Evolutionary conservation across 1,140 invertebrate genomes (phyloP).

Genomic region (Holcopasites calliopsidis): DNA sequence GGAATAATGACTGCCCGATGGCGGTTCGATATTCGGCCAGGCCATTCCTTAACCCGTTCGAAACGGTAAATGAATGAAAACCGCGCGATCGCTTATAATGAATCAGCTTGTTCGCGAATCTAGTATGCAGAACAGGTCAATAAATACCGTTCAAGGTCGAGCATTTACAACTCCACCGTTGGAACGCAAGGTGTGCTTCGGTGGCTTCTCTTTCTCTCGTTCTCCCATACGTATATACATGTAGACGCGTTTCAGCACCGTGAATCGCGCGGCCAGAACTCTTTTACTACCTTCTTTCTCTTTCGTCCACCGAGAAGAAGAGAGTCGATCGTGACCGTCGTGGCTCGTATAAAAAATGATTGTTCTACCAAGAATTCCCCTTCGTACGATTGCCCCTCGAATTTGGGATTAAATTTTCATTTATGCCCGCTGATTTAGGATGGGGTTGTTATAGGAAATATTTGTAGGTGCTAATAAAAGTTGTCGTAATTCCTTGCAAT

Average conservation of each 20-base stretch:
- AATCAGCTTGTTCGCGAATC: slow-evolving; percentile 59
- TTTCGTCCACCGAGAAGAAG: not conserved
- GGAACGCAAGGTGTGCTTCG: slow-evolving; percentile 14
- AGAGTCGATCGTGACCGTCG: not conserved
- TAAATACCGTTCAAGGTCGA: slow-evolving; percentile 60
- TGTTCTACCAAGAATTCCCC: not conserved
- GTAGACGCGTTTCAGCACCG: too few species aligned
- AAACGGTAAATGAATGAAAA: slow-evolving; percentile 53
- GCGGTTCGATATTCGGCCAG: too few species aligned
- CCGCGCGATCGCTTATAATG: slow-evolving; percentile 43
- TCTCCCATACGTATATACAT: too few species aligned
- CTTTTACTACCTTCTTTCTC: too few species aligned
- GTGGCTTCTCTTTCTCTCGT: not conserved
- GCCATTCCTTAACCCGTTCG: too few species aligned
- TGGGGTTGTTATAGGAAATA: too few species aligned
- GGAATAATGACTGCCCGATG: too few species aligned
- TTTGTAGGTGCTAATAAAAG: too few species aligned
- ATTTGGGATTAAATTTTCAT: slow-evolving; percentile 31
- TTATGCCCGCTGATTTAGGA: slow-evolving; percentile 2
- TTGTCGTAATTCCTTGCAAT: too few species aligned
- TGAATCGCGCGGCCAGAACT: too few species aligned
- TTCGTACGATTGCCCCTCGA: too few species aligned
- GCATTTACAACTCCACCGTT: slow-evolving; percentile 17
- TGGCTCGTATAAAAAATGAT: slow-evolving; percentile 9
- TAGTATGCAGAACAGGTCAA: slow-evolving; percentile 59